Conservation (phyloP, 2,113 vertebrate genomes). For the Triplophysa dalaica region DNA sequence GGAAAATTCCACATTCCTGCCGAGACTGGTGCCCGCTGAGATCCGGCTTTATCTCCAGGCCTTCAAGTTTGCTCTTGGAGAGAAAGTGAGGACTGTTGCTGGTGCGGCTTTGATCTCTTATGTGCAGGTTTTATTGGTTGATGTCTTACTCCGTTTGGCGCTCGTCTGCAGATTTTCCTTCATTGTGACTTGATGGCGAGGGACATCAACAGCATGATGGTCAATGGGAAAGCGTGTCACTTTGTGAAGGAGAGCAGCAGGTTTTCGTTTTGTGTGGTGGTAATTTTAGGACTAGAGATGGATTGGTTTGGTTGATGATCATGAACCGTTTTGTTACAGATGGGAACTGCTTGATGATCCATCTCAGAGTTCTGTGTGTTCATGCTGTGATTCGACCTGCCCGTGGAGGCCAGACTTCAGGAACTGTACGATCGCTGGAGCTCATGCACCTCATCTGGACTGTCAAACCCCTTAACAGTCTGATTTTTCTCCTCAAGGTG, state of each 20-base stretch:
- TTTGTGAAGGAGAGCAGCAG: conserved; percentile 58
- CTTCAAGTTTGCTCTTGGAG: conserved; percentile 67
- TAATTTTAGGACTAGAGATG: neutral
- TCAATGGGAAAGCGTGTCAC: conserved; percentile 73
- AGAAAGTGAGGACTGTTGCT: conserved; percentile 60
- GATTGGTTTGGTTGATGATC: neutral
- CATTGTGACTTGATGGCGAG: conserved; percentile 70
- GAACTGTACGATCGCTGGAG: neutral
- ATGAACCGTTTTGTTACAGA: neutral
- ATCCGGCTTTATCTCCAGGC: conserved; percentile 69
- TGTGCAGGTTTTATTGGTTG: neutral
- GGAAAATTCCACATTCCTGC: conserved; percentile 71
- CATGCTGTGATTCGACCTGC: conserved; percentile 70
- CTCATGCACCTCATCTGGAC: neutral
- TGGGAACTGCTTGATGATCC: conserved; percentile 71
- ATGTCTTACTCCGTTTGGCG: neutral
- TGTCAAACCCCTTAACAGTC: neutral
- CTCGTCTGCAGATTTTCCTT: conserved; percentile 69
- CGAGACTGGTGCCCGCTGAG: conserved; percentile 55
- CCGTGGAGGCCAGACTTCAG: no score
- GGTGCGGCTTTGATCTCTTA: neutral
- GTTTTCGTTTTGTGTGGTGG: neutral
- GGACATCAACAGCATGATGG: conserved; percentile 62
- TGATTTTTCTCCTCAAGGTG: neutral
- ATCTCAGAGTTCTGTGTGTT: conserved; percentile 57